Evolutionary conservation across 2,797 vertebrate genomes (phyloP).

Genomic region (Danio choprae): DNA sequence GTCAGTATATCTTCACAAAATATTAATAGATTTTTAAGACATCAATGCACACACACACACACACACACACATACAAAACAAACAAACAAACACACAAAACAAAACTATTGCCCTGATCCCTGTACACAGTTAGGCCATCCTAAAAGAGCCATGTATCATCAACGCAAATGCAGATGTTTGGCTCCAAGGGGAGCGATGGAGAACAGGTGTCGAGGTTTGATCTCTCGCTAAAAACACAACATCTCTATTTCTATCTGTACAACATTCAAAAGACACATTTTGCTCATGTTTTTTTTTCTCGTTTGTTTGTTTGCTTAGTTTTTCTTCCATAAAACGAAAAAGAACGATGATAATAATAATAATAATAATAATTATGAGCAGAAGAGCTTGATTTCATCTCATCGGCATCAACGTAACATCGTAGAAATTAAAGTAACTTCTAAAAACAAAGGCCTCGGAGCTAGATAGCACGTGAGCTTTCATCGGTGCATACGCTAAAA

Average conservation of each 20-base stretch:
- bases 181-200: constrained; percentile 37
- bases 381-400: constrained; percentile 82
- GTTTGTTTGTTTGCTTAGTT: constrained; percentile 10
- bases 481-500: constrained; percentile 73
- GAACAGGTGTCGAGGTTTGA: constrained; percentile 69
- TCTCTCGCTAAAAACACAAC: constrained; percentile 81
- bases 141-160: constrained; percentile 13
- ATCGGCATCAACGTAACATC: constrained; percentile 78
- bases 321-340: constrained; percentile 79
- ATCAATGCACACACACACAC: constrained; percentile 14
- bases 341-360: constrained; percentile 68
- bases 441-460: constrained; percentile 79
- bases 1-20: constrained; percentile 28
- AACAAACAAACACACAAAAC: constrained; percentile 9
- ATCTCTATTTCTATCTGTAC: constrained; percentile 86
- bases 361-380: constrained; percentile 80
- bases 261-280: constrained; percentile 85
- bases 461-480: constrained; percentile 82
- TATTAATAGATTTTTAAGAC: constrained; percentile 3
- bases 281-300: constrained; percentile 65
- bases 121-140: constrained; percentile 15
- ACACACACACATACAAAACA: constrained; percentile 11
- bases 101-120: constrained; percentile 36
- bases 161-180: background rate
- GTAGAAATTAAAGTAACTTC: constrained; percentile 73